Evolutionary conservation across 2,888 invertebrate genomes (phyloP), one percentile per base, ranked within the genome.

Genomic region (Synergus umbraculus): DNA sequence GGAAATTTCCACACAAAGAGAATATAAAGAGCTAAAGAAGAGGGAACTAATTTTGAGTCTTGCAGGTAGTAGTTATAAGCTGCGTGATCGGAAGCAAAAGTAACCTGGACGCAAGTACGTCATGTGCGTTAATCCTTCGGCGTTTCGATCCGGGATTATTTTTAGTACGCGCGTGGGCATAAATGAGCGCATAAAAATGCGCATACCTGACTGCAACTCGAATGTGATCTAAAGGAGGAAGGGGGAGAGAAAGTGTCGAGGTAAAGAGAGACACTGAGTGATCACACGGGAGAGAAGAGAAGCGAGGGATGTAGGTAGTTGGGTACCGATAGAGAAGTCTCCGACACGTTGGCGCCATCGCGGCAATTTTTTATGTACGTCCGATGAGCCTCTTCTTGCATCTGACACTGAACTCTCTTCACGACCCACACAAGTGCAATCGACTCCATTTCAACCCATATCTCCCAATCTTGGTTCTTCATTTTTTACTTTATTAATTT

Each of bases 171-270:
- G 87, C 88, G 87, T 88, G 86, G 87, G 88, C 84, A 88, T 86
- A 87, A 88, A 88, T 87, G 86, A 88, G 88, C 84, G 88, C 89
- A 87, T 86, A 87, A 89, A 89, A 87, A 88, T 89, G 86, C 85
- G 82, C 89, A 88, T 89, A 89, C 88, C 86, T 83, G 76, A 60
- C 77, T 54, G 76, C 54, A 73, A 29, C 37, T 73, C 37, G 73
- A 54, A 73, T 73, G 46, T 73, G 73, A 73, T 73, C 73, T 37
- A 73, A 73, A 54, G 49, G 76, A 54, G 66, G 18, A 69, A n/a
- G 29, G 60, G 37, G 54, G 41, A 76, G 80, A 67, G 79, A 80
- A 84, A 81, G 82, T 83, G 83, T 87, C 80, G 22, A 54, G 15
- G 29, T 69, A 49, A 69, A 69, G 49, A 49, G 49, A 69, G 69